Evolutionary conservation across 2,797 vertebrate genomes (phyloP).

Genomic region (Vireo griseus): DNA sequence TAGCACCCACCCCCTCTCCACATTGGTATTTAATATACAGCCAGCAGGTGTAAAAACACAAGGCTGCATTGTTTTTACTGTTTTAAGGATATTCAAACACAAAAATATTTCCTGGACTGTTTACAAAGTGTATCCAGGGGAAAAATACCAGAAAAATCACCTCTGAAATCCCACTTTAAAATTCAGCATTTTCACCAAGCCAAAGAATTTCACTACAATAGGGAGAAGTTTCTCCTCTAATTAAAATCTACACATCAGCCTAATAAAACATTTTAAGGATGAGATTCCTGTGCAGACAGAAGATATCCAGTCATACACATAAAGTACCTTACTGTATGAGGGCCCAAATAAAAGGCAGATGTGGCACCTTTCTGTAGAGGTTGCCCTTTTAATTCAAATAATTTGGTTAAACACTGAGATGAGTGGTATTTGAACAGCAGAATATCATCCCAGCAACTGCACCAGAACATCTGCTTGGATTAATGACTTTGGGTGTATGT

Average conservation of each 20-base stretch:
- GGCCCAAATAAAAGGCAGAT: neutral
- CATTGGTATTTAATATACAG: neutral
- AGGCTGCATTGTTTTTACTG: neutral
- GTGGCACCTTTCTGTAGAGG: neutral
- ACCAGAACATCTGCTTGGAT: neutral
- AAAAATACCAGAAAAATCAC: neutral
- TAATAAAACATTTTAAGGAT: neutral
- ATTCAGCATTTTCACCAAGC: neutral
- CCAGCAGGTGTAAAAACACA: neutral
- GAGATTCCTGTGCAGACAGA: neutral
- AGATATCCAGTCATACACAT: neutral
- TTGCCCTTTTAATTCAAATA: neutral
- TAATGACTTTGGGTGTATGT: neutral
- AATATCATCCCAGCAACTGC: neutral
- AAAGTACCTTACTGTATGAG: neutral
- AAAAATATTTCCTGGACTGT: neutral
- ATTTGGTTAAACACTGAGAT: neutral
- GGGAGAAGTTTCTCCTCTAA: neutral
- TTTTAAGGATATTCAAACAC: neutral
- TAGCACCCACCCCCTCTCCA: conserved; percentile 25
- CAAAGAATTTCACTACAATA: neutral
- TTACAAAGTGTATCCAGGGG: neutral
- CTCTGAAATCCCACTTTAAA: neutral
- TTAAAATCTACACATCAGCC: neutral
- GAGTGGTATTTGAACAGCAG: neutral